Conservation (phyloP, 30 jellyfish, hydroid and myxozoan species). For the Chrysaora quinquecirrha region DNA sequence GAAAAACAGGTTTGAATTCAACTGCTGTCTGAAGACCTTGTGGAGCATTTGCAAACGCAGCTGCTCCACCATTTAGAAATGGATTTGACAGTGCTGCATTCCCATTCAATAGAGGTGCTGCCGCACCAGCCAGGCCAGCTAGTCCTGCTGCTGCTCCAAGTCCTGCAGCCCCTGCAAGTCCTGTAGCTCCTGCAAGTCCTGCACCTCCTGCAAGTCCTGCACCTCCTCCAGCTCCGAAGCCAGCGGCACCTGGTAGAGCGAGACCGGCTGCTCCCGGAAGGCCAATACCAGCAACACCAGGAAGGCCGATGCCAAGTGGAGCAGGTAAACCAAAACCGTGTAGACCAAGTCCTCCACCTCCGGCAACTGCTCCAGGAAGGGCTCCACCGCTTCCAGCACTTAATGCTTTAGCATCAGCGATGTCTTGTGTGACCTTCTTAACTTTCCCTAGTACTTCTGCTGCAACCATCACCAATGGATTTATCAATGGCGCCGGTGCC, state of each 20-base stretch:
- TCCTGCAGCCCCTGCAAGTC: neutral
- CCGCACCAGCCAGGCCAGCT: slow-evolving; percentile 19
- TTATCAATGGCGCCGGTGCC: slow-evolving; percentile 8
- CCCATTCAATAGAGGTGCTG: neutral
- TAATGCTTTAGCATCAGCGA: slow-evolving; percentile 60
- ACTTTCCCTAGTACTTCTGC: slow-evolving; percentile 67
- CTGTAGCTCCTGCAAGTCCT: slow-evolving; percentile 14
- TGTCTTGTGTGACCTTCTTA: slow-evolving; percentile 50
- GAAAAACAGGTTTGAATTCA: slow-evolving; percentile 47
- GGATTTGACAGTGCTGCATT: slow-evolving; percentile 26
- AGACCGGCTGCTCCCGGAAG: neutral
- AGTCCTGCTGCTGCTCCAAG: slow-evolving; percentile 22
- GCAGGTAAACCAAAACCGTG: slow-evolving; percentile 39
- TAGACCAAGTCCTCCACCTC: slow-evolving; percentile 37
- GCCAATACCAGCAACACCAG: slow-evolving; percentile 4
- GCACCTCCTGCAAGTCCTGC: slow-evolving; percentile 28
- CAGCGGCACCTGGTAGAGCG: slow-evolving; percentile 16
- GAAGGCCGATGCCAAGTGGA: slow-evolving; percentile 33
- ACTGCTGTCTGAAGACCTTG: slow-evolving; percentile 38
- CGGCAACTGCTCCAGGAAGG: slow-evolving; percentile 12
- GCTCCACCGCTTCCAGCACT: slow-evolving; percentile 6
- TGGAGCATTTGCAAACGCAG: slow-evolving; percentile 20
- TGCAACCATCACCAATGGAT: slow-evolving; percentile 59
- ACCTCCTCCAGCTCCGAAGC: slow-evolving; percentile 23
- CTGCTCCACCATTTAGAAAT: neutral